Evolutionary conservation across 2,797 vertebrate genomes (phyloP).

Genomic region (Leptatherina wallacei): DNA sequence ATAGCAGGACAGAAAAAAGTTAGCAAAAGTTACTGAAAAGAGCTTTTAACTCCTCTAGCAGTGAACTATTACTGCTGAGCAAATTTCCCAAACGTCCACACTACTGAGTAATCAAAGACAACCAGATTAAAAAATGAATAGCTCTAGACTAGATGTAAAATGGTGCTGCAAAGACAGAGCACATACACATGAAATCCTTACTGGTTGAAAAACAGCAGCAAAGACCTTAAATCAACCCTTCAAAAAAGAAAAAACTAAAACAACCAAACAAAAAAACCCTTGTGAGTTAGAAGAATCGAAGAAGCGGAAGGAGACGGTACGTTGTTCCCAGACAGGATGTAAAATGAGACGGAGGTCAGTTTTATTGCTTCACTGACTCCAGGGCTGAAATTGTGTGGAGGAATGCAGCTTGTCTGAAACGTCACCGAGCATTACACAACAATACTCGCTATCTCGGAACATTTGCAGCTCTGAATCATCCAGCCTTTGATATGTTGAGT

Average conservation of each 20-base stretch:
- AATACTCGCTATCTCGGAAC: slow-evolving; percentile 22
- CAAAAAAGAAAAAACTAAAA: no score
- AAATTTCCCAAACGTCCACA: slow-evolving; percentile 11
- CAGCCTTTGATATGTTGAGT: slow-evolving; percentile 37
- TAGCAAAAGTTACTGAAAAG: background rate
- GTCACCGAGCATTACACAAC: slow-evolving; percentile 38
- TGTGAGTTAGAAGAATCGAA: background rate
- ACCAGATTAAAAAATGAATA: slow-evolving; percentile 3
- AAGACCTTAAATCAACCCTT: background rate
- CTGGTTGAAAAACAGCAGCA: slow-evolving; percentile 6
- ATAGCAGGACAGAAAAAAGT: background rate
- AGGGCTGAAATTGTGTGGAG: slow-evolving; percentile 26
- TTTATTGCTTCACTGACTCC: slow-evolving; percentile 29
- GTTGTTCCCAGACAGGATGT: slow-evolving; percentile 36
- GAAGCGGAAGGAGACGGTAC: slow-evolving; percentile 2
- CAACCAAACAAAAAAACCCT: background rate
- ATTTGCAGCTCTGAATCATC: slow-evolving; percentile 48
- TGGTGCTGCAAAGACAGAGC: background rate
- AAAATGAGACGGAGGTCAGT: slow-evolving; percentile 35
- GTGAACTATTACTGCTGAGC: background rate
- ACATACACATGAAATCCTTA: background rate
- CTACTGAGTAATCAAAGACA: slow-evolving; percentile 1
- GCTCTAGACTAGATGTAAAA: background rate
- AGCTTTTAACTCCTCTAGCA: background rate
- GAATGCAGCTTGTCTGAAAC: slow-evolving; percentile 37